Evolutionary conservation across 2,113 vertebrate species (phyloP).

Genomic region (Sylvietta virens): DNA sequence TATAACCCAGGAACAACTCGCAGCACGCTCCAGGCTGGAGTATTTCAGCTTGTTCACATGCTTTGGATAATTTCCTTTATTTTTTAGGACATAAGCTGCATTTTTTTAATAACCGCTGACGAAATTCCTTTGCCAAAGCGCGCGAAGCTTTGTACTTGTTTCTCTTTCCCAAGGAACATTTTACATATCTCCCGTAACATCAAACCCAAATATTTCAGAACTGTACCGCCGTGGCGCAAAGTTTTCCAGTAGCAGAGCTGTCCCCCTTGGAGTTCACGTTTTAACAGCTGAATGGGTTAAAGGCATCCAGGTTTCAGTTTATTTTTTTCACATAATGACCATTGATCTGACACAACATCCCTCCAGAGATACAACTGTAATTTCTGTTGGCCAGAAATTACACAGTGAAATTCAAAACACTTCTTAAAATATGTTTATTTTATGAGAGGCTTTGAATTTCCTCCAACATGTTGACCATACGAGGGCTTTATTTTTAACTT

Average conservation of each 20-base stretch:
- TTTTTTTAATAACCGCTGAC: not conserved
- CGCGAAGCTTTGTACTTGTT: not conserved
- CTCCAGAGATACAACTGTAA: slow-evolving; percentile 72
- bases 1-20: slow-evolving; percentile 2
- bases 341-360: slow-evolving; percentile 65
- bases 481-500: slow-evolving; percentile 73
- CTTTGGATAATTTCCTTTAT: slow-evolving; percentile 32
- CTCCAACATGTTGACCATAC: slow-evolving; percentile 77
- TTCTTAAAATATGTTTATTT: slow-evolving; percentile 80
- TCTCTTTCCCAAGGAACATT: not conserved
- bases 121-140: not conserved
- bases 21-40: slow-evolving; percentile 44
- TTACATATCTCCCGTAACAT: not conserved
- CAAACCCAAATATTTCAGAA: slow-evolving; percentile 22
- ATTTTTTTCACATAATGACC: slow-evolving; percentile 43
- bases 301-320: not conserved
- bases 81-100: not conserved
- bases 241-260: not conserved
- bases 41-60: slow-evolving; percentile 30
- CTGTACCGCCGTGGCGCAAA: not conserved
- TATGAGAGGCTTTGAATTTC: slow-evolving; percentile 74
- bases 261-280: not conserved
- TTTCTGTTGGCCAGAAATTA: slow-evolving; percentile 75
- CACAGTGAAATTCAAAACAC: slow-evolving; percentile 74
- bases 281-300: slow-evolving; percentile 13